Evolutionary conservation across 2,113 vertebrate genomes (phyloP), one percentile per base, ranked within the genome.

Genomic region (Sardina pilchardus): DNA sequence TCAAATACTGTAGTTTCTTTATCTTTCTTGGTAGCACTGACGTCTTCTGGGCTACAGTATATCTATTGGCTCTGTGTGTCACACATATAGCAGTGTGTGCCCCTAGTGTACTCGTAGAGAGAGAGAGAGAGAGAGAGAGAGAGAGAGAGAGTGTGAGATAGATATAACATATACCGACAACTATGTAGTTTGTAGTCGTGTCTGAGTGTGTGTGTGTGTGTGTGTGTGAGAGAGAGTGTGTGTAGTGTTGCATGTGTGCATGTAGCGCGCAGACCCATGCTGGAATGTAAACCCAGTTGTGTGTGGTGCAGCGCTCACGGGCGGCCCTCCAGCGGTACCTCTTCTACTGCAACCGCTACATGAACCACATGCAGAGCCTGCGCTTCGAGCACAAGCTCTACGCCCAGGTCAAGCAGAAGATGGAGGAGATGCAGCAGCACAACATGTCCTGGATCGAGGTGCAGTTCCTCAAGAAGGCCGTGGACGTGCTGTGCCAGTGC

Each of bases 361-460:
- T 99, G 98, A 99, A 99, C 95, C 98, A 99, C 96, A 99, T 99
- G 98, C 98, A 99, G 95, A 99, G 98, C 93, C 96, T 99, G 92
- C 98, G 98, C 95, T 99, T 99, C 26, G 98, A 99, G 96, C 98
- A 99, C 96, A 99, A 99, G 94, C 96, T 99, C n/a, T 99, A 99
- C 12, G 98, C 98, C 92, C 98, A 99, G 95, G 98, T 99, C 92
- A 99, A 99, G 94, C 98, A 99, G 94, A 99, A 99, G 88, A 99
- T 99, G 98, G 98, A 99, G 93, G 98, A 99, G 95, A 99, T 99
- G 98, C 98, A 99, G 88, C 98, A 99, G 95, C 98, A 99, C 96
- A 99, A 99, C 95, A 99, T 99, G 98, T 99, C 98, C 0, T 99
- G 98, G 98, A 99, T 99, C 6, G 98, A 99, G 94, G 98, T 99